These are phyloP conservation scores for Hormiphora californensis DNA, from an alignment of 37 sponge, comb jelly and placozoan genomes.

Conservation along the genomic window DNA sequence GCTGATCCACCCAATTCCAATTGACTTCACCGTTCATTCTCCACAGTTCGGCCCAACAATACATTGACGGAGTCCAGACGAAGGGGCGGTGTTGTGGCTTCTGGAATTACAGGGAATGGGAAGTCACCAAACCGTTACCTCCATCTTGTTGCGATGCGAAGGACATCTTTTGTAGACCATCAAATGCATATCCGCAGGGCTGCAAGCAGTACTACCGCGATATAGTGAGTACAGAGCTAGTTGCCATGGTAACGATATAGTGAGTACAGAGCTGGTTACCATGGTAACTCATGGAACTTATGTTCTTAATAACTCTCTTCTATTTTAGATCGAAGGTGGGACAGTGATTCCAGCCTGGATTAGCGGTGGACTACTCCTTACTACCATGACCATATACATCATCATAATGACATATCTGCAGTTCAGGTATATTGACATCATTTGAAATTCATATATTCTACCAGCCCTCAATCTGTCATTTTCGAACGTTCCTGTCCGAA, in stretches of 20 bases:
- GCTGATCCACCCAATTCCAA: background rate
- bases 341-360: background rate
- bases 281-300: background rate
- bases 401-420: conserved; percentile 35
- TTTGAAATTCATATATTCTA: background rate
- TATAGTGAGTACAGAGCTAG: background rate
- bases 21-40: background rate
- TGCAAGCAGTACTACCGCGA: background rate
- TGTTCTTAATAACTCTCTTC: background rate
- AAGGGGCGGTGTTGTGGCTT: conserved; percentile 35
- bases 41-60: background rate
- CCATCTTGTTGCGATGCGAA: background rate
- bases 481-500: background rate
- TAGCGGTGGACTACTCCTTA: background rate
- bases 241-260: background rate
- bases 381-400: background rate
- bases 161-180: background rate
- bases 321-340: background rate
- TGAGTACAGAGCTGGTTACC: background rate
- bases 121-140: background rate
- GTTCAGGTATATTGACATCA: conserved; percentile 6
- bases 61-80: conserved; percentile 4
- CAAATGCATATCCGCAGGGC: background rate
- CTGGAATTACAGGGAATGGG: background rate
- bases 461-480: background rate